Percentiles rank a stretch among this genome's conserved stretches.
Conservation (phyloP, 1,140 invertebrate species). For the Tachypleus tridentatus region DNA sequence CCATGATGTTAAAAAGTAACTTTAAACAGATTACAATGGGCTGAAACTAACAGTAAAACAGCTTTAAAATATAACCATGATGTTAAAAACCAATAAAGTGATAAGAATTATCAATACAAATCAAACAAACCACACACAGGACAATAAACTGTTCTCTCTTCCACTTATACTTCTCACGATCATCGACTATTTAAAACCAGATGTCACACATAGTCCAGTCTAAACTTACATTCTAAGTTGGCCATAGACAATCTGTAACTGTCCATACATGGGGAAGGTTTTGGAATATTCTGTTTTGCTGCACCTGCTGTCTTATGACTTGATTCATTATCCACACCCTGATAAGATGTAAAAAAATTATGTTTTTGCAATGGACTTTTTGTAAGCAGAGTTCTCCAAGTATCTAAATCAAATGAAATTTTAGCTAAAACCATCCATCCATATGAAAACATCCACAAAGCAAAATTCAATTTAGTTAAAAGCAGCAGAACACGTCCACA, state of each 20-base stretch:
- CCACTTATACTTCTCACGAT: not conserved
- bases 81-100: conserved; percentile 1
- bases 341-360: no score
- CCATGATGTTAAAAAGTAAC: conserved; percentile 1
- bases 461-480: no score
- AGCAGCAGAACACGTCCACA: no score
- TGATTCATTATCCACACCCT: conserved; percentile 47
- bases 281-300: conserved; percentile 35
- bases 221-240: conserved; percentile 58
- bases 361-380: no score
- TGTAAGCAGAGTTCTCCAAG: no score
- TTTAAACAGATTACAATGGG: not conserved
- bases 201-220: not conserved
- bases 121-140: no score
- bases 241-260: conserved; percentile 84
- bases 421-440: no score
- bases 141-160: not conserved
- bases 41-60: no score
- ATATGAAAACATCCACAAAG: no score
- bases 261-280: conserved; percentile 52
- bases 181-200: no score
- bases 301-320: conserved; percentile 45
- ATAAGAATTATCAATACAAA: not conserved
- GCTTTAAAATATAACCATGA: no score
- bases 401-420: no score